A percentile compares a stretch with the other conserved stretches of the same genome.
These are phyloP conservation scores for Hecatera dysodea DNA, from an alignment of 2,888 invertebrate species.

Conservation along the genomic window DNA sequence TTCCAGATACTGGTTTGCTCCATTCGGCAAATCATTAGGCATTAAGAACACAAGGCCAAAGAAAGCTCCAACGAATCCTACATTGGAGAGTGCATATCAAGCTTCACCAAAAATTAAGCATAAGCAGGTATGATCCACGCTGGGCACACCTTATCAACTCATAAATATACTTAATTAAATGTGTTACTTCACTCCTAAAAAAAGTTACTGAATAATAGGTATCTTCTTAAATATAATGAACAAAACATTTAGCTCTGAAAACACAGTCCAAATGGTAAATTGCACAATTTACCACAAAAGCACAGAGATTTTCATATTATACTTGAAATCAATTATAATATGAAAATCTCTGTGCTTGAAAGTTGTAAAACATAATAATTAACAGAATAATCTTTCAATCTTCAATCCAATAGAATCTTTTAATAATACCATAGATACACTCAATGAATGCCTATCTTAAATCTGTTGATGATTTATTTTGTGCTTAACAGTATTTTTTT, in stretches of 20 bases:
- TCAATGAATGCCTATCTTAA: constrained; percentile 4
- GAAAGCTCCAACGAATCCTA: constrained; percentile 93
- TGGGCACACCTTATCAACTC: constrained; percentile 10
- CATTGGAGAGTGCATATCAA: constrained; percentile 95
- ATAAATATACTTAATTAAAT: background rate
- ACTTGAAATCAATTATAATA: constrained; percentile 1
- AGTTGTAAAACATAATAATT: constrained; percentile 1
- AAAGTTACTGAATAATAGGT: background rate
- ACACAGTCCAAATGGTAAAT: background rate
- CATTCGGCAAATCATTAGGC: constrained; percentile 95
- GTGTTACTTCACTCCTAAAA: background rate
- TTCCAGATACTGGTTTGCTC: constrained; percentile 95
- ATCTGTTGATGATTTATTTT: constrained; percentile 26
- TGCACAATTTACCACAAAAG: background rate
- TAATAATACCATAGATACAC: background rate
- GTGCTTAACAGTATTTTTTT: constrained; percentile 13
- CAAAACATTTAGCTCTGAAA: background rate
- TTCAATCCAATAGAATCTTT: constrained; percentile 17
- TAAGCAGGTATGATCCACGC: constrained; percentile 92
- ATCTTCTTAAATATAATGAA: too few relatives aligned
- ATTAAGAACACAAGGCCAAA: constrained; percentile 95
- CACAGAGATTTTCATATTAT: background rate
- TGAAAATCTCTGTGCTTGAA: background rate
- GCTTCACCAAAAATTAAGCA: constrained; percentile 93
- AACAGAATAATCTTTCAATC: constrained; percentile 5